Evolutionary conservation across 2,113 vertebrate genomes (phyloP).

Genomic region (Engystomops pustulosus): DNA sequence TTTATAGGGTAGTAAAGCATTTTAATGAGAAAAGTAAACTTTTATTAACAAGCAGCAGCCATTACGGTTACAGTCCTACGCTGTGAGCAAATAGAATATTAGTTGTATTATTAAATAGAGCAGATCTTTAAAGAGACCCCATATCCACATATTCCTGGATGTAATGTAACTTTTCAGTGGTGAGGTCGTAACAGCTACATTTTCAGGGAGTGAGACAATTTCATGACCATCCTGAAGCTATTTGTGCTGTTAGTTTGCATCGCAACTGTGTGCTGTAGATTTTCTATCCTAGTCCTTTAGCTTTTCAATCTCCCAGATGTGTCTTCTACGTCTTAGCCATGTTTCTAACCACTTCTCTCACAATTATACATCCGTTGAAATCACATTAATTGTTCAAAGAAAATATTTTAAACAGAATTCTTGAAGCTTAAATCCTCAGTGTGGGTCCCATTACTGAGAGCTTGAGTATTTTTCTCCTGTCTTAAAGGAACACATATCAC

Average conservation of each 20-base stretch:
- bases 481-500: too few species aligned
- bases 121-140: constrained; percentile 5
- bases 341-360: too few species aligned
- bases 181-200: background rate
- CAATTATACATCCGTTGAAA: too few species aligned
- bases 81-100: background rate
- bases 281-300: too few species aligned
- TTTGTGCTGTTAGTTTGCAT: background rate
- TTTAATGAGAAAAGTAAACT: constrained; percentile 52
- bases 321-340: too few species aligned
- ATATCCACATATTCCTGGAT: background rate
- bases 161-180: background rate
- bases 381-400: too few species aligned
- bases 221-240: background rate
- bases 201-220: constrained; percentile 13
- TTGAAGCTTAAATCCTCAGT: too few species aligned
- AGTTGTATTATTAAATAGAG: background rate
- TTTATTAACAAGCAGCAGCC: constrained; percentile 37
- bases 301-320: too few species aligned
- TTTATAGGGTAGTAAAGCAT: constrained; percentile 42
- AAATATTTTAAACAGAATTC: too few species aligned
- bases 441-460: too few species aligned
- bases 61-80: background rate
- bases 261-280: background rate
- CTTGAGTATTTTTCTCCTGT: too few species aligned